Evolutionary conservation across 1,140 invertebrate genomes (phyloP), one percentile per base, ranked within the genome.

Genomic region (Heterodera schachtii): DNA sequence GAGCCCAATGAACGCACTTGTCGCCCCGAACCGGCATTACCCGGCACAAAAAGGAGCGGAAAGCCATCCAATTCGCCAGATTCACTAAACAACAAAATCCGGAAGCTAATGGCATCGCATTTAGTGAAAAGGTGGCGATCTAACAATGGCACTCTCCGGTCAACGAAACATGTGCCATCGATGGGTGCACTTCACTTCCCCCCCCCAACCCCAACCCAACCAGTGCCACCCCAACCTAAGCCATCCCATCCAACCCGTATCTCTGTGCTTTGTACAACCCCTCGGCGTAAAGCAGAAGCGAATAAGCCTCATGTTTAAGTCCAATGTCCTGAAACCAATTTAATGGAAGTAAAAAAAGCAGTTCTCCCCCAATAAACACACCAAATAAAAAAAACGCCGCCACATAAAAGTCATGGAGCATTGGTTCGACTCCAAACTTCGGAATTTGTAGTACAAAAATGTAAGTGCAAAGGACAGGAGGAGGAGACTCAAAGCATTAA

Each of bases 1-100:
- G 85, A 88, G 41, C 84, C 85, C 52, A 86, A 46, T 19, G 85
- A 86, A 5, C 85, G 80, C n/a, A 81, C 86, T 79, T 86, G 85
- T 70, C 85, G 60, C 9, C 81, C 86, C 47, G 86, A 88, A 16
- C 86, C 85, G 31, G 84, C 83, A 80, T 87, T 86, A 44, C 85
- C 85, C 13, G 85, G 85, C 1, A 86, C 81, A 80, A 88, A 86
- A 64, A 86, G 77, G 49, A 86, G 66, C 47, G 85, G 85, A 44
- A 87, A 13, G 43, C 85, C 86, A 64, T 76, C 73, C 44, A 86
- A 49, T 21, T 76, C 43, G 47, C 47, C 49, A 13, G 8, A 49
- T 47, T 82, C 57, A n/a, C 85, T 86, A 75, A 78, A 83, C 31
- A 73, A n/a, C 47, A 73, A 83, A 76, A 7, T 84, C n/a, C 69